Base-by-base conservation (phyloP, 2,888 invertebrate species). In the Athalia circularis region DNA sequence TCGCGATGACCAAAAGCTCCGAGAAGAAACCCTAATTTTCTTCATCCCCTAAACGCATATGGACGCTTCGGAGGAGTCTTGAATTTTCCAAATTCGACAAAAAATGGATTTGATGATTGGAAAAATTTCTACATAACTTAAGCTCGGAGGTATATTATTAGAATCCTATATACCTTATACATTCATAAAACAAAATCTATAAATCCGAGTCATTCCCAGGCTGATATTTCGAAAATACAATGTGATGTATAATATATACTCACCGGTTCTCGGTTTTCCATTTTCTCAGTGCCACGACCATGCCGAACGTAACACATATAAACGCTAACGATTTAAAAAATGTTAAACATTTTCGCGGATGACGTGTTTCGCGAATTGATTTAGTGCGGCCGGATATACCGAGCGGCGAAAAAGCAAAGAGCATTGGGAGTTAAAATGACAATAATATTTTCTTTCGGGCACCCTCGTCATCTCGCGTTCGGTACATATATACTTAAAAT, bases 401-500 rank as follows among this genome's bases (percentile, higher is more conserved):
- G n/a, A 54, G 59, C 59, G 13, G 78, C 13, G 70, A 79, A 62
- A 72, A 76, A 80, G 76, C 65, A 80, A 78, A 15, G 65, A 65
- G 62, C 57, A 57, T 52, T 15, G 65, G 59, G 11, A 47, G 75
- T 52, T 75, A 65, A 54, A 78, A 78, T 76, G 80, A 78, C 75
- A 81, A 81, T 81, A 81, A 81, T 81, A 81, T 81, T 81, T 81
- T 81, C 81, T 61, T 80, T 74, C 45, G n/a, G 57, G 29, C 47
- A 65, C 59, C 72, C 52, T 48, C 65, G 65, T 11, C 11, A 8
- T 13, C 62, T 29, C 59, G 13, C 59, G 59, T 59, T 5, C 47
- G 6, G 45, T 45, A n/a, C 64, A 64, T 6, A 29, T 29, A 29
- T 29, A 29, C 29, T 29, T 29, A 29, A 29, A 29, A 29, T 29